Percentiles rank a stretch among this genome's conserved stretches.
Conservation (phyloP, 2,113 vertebrate genomes). For the Callorhinus ursinus region DNA sequence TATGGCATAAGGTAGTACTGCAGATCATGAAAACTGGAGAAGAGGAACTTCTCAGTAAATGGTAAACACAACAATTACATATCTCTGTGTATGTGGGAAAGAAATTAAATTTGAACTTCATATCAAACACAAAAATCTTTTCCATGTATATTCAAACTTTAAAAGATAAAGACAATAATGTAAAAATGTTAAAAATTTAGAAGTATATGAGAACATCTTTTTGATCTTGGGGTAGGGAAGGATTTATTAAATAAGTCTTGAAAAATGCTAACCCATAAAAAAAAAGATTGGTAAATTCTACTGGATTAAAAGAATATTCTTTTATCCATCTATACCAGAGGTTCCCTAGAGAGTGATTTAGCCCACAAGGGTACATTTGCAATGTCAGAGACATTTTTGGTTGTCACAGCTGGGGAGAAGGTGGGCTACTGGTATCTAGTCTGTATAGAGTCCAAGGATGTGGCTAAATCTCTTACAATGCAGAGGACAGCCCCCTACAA, state of each 20-base stretch:
- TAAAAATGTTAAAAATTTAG: background rate
- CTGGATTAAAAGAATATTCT: background rate
- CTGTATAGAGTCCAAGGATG: background rate
- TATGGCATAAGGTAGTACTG: background rate
- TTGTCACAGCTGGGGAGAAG: background rate
- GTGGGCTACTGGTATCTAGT: background rate
- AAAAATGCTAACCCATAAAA: background rate
- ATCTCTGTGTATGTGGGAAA: background rate
- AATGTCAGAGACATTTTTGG: background rate
- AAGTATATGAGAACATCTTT: background rate
- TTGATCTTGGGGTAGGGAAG: background rate
- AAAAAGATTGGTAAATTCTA: background rate
- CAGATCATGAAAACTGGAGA: background rate
- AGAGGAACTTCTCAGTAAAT: background rate
- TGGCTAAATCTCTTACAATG: background rate
- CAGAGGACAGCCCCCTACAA: background rate
- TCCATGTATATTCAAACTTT: background rate
- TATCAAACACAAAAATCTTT: background rate
- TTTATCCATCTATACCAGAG: background rate
- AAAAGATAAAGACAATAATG: conserved; percentile 16
- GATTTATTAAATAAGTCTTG: background rate
- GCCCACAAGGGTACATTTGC: background rate
- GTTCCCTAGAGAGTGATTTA: background rate
- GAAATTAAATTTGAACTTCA: background rate
- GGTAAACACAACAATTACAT: background rate